phyloP scores from a whole-genome alignment of 1,140 invertebrate species.

The Leptinotarsa texana region DNA sequence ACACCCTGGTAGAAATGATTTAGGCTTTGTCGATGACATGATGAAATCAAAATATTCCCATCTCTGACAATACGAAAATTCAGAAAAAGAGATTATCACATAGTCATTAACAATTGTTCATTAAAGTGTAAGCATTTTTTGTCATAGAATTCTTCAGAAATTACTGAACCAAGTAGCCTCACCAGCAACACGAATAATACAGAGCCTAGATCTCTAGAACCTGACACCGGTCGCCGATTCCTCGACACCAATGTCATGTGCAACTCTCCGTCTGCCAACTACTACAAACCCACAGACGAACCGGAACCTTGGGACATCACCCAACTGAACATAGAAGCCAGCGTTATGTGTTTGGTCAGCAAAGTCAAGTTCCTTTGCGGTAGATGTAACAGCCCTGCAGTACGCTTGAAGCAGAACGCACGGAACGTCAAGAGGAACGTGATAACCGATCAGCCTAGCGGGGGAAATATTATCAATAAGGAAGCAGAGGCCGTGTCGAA shows the following conservation, averaged over 20 bases:
- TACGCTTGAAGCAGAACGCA: slow-evolving; percentile 60
- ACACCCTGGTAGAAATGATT: too few relatives aligned
- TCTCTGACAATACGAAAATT: too few relatives aligned
- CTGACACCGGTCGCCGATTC: slow-evolving; percentile 58
- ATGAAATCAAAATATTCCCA: too few relatives aligned
- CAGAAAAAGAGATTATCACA: neutral
- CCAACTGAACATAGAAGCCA: slow-evolving; percentile 86
- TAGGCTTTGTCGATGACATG: too few relatives aligned
- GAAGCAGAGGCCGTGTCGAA: slow-evolving; percentile 55
- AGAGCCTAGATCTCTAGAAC: slow-evolving; percentile 38
- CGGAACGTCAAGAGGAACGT: slow-evolving; percentile 46
- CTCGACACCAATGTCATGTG: slow-evolving; percentile 76
- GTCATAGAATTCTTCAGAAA: slow-evolving; percentile 32
- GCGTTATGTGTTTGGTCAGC: slow-evolving; percentile 82
- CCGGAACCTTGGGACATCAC: slow-evolving; percentile 88
- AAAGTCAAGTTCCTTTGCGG: slow-evolving; percentile 79
- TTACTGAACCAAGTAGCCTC: slow-evolving; percentile 31
- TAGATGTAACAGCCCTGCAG: slow-evolving; percentile 69
- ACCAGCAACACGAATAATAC: slow-evolving; percentile 25
- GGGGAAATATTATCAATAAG: slow-evolving; percentile 39
- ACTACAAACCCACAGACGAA: slow-evolving; percentile 81
- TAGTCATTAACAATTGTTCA: too few relatives aligned
- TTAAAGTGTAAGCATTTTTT: neutral
- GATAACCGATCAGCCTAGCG: slow-evolving; percentile 42
- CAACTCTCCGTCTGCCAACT: slow-evolving; percentile 77